A percentile compares a stretch with the other conserved stretches of the same genome.
Conservation (phyloP, 1,140 invertebrate genomes). For the Octopus bimaculoides region DNA sequence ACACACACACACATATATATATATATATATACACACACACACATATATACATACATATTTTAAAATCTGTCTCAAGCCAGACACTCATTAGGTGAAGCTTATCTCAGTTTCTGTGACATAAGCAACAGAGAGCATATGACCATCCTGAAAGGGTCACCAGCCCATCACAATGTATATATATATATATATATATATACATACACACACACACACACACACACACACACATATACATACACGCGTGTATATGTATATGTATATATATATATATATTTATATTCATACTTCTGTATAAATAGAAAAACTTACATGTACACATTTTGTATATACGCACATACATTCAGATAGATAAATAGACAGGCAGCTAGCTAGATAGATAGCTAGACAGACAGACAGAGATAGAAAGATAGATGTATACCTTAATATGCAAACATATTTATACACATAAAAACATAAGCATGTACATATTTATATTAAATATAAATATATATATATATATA, state of each 20-base stretch:
- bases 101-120: no score
- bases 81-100: no score
- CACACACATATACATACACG: neutral
- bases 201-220: neutral
- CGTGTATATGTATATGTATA: neutral
- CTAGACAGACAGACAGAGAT: neutral
- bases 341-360: neutral
- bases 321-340: neutral
- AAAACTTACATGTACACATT: neutral
- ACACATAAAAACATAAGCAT: neutral
- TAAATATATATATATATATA: neutral
- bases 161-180: neutral
- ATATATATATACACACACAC: no score
- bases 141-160: no score
- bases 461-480: neutral
- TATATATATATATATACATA: neutral
- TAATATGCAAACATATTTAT: neutral
- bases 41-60: no score
- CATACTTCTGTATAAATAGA: neutral
- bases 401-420: neutral
- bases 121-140: no score
- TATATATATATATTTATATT: neutral
- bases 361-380: neutral
- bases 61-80: no score
- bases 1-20: no score